A percentile compares a stretch with the other conserved stretches of the same genome.
Conservation (phyloP, 2,113 vertebrate species). For the Danionella cerebrum region DNA sequence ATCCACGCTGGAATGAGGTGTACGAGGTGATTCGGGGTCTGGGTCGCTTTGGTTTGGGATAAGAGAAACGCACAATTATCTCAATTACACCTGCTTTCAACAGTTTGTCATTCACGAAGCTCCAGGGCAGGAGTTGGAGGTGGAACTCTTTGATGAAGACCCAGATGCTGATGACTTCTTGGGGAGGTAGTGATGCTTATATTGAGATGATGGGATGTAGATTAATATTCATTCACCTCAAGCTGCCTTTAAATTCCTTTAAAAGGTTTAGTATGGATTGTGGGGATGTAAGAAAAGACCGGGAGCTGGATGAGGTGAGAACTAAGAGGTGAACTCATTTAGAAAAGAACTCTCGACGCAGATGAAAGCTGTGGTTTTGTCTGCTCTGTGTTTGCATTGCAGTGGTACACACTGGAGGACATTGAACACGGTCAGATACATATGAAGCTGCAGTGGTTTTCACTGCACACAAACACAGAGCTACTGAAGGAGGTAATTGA, state of each 20-base stretch:
- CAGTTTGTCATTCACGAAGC: conserved; percentile 92
- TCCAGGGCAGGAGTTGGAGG: conserved; percentile 88
- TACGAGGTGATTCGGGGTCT: conserved; percentile 72
- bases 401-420: conserved; percentile 84
- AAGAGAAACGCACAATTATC: not conserved
- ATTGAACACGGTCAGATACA: conserved; percentile 70
- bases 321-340: too few relatives aligned
- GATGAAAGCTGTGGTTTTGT: too few relatives aligned
- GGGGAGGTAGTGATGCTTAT: conserved; percentile 73
- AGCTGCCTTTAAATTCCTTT: too few relatives aligned
- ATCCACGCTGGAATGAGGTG: conserved; percentile 83
- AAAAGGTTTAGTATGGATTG: conserved; percentile 78
- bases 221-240: not conserved
- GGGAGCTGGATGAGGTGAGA: conserved; percentile 78
- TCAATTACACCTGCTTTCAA: not conserved
- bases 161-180: conserved; percentile 89
- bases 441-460: conserved; percentile 85
- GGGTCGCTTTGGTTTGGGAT: not conserved
- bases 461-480: conserved; percentile 65
- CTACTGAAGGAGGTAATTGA: conserved; percentile 52
- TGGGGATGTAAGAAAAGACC: conserved; percentile 77
- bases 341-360: too few relatives aligned
- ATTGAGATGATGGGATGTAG: not conserved
- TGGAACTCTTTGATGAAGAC: conserved; percentile 89
- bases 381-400: not conserved